Evolutionary conservation across 1,140 invertebrate genomes (phyloP), one percentile per base, ranked within the genome.

Genomic region (Cydia strobilella): DNA sequence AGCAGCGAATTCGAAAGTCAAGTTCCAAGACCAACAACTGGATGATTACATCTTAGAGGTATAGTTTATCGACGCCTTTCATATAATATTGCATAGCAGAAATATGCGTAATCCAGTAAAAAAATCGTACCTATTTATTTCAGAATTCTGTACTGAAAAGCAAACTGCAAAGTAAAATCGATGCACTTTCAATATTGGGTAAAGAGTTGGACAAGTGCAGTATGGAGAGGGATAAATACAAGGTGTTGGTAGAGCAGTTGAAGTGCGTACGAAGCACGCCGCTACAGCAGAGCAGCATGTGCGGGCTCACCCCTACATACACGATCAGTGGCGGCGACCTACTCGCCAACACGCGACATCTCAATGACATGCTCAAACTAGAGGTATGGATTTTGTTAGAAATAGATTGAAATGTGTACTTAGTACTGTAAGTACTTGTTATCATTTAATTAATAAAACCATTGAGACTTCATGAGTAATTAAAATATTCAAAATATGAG

Each of bases 151-250:
- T 94, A 2, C 84, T 95, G 12, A 94, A 94, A 81, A 95, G 95
- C 78, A 97, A 97, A 87, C 88, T 97, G 45, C 95, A 97, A 82
- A 96, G 96, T 82, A 97, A 97, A 91, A 94, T 95, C 54, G 96
- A 97, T 90, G 96, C 97, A 4, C 82, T 98, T 54, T 89, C 95
- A 3, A 96, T 97, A 73, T 90, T 97, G 82, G 96, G 94, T 75
- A 94, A 96, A 82, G 96, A 98, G 84, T 88, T 97, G 63, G 96
- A 97, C 77, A 95, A 97, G 90, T 97, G 96, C 86, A 95, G 95
- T 76, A 95, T 94, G 76, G 96, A 98, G 84, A 90, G 96, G 65
- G 97, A 98, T 88, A 96, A 96, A 84, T 97, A 96, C 81, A 97
- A 97, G 88, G 85, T 97, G 23, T 95, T 97, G 94, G 96, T 96